Evolutionary conservation across 1,140 invertebrate species (phyloP).

Genomic region (Pseudomyrmex dendroicus): DNA sequence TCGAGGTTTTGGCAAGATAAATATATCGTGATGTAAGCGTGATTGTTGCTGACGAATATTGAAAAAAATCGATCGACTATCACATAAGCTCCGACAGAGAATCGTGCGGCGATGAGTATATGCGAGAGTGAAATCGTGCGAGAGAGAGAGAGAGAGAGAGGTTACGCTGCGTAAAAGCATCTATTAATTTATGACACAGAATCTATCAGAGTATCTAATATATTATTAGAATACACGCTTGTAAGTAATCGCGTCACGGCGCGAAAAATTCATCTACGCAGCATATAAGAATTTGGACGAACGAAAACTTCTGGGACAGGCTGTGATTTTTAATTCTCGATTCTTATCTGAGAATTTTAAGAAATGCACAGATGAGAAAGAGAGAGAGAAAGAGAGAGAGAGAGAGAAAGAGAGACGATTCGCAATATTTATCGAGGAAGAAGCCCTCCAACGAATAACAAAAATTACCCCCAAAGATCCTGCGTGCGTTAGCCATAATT

Average conservation of each 20-base stretch:
- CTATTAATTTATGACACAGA: constrained; percentile 42
- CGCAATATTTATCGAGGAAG: too few species aligned
- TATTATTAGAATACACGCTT: constrained; percentile 21
- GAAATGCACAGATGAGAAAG: too few species aligned
- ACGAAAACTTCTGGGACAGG: not conserved
- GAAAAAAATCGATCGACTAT: constrained; percentile 26
- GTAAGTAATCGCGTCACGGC: not conserved
- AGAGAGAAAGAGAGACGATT: too few species aligned
- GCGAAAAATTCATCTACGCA: constrained; percentile 9
- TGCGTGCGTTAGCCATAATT: too few species aligned
- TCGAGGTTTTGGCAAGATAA: constrained; percentile 21
- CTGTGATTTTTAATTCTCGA: not conserved
- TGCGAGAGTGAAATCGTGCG: constrained; percentile 74
- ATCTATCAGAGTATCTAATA: constrained; percentile 20
- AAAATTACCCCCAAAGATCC: too few species aligned
- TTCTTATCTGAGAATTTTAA: not conserved
- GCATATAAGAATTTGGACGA: not conserved
- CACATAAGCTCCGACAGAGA: constrained; percentile 39
- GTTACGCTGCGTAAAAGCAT: constrained; percentile 66
- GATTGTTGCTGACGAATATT: constrained; percentile 1
- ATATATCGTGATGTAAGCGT: not conserved
- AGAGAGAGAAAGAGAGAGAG: too few species aligned
- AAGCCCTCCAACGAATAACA: too few species aligned
- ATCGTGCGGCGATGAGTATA: constrained; percentile 62
- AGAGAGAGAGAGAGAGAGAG: constrained; percentile 15